These are phyloP conservation scores for Odocoileus virginianus DNA, from an alignment of 2,113 vertebrate species.

Conservation along the genomic window DNA sequence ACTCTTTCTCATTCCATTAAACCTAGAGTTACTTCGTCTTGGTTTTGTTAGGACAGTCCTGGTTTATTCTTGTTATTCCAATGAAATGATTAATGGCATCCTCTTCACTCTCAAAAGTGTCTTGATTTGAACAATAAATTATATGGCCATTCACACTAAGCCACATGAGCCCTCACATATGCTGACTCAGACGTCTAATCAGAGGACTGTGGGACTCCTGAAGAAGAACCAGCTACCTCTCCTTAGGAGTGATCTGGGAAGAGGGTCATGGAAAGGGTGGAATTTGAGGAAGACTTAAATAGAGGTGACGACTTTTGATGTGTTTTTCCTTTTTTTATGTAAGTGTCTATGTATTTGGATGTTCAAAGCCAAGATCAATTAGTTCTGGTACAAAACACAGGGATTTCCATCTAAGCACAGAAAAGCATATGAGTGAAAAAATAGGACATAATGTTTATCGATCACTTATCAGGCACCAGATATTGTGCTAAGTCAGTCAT, in stretches of 20 bases:
- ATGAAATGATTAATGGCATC: conserved; percentile 10
- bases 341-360: not conserved
- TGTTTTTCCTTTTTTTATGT: not conserved
- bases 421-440: not conserved
- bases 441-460: not conserved
- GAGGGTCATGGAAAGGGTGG: not conserved
- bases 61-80: conserved; percentile 3
- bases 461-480: not conserved
- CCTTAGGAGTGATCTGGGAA: not conserved
- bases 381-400: not conserved
- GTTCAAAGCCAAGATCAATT: not conserved
- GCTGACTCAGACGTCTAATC: not conserved
- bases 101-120: not conserved
- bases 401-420: not conserved
- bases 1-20: not conserved
- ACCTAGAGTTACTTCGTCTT: not conserved
- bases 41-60: not conserved
- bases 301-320: not conserved
- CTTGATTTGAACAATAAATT: not conserved
- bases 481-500: not conserved
- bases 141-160: not conserved
- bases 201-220: not conserved
- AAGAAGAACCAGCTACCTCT: not conserved
- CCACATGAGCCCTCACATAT: not conserved
- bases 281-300: not conserved